phyloP scores from a whole-genome alignment of 2,113 vertebrate species.

The Panurus biarmicus region DNA sequence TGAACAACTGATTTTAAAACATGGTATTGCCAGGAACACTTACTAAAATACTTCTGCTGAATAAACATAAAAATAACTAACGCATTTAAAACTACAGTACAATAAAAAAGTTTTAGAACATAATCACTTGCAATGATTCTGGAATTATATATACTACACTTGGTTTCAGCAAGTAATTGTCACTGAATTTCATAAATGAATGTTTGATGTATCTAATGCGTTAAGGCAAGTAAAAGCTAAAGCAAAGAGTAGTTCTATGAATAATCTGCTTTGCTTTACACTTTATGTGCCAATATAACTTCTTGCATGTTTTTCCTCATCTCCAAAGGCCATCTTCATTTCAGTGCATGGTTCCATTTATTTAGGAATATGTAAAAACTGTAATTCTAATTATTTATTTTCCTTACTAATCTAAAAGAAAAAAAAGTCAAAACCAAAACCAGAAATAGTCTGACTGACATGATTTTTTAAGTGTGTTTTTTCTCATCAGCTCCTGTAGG shows the following conservation, averaged over 20 bases:
- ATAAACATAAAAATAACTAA: background rate
- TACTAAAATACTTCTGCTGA: background rate
- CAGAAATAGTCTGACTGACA: background rate
- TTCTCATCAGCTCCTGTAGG: background rate
- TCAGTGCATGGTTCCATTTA: background rate
- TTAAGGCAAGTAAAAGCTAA: background rate
- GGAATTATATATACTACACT: background rate
- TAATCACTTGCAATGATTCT: background rate
- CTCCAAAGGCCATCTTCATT: background rate
- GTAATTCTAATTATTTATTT: background rate
- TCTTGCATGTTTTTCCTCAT: background rate
- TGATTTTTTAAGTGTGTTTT: background rate
- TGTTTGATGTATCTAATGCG: background rate
- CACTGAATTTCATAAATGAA: background rate
- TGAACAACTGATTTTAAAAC: background rate
- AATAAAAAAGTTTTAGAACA: background rate
- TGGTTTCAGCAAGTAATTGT: background rate
- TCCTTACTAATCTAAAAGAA: background rate
- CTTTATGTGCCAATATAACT: background rate
- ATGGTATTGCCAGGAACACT: background rate
- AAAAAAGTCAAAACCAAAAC: background rate
- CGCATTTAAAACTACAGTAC: background rate
- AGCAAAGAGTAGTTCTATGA: background rate
- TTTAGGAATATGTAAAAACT: background rate
- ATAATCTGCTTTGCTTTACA: background rate